Evolutionary conservation across 2,113 vertebrate genomes (phyloP), one percentile per base, ranked within the genome.

Genomic region (Cettia cetti): DNA sequence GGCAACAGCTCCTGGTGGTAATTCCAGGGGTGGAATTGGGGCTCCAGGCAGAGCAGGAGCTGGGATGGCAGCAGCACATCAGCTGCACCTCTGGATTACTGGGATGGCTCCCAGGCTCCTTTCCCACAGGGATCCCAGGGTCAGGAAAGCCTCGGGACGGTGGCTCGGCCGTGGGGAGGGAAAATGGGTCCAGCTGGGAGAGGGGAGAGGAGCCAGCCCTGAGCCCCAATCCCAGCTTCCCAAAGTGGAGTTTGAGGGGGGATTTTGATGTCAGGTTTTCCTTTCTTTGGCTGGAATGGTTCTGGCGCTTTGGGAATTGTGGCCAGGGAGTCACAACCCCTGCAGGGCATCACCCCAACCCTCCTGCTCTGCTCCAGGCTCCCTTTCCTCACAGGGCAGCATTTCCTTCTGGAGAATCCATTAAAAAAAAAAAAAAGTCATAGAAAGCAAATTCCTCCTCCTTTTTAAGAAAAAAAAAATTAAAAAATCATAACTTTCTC

Each of bases 1-100:
- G 96, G 66, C 54, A 82, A 68, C 91, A 94, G 59, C 94, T 94
- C 87, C 92, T 79, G 91, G 86, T 94, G 95, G 94, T 66, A 84
- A 94, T 81, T 81, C 82, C 92, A 82, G 92, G 45, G 52, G 3
- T n/a, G 71, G 33, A 24, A 27, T 2, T 27, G 82, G 50, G 88
- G 82, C 78, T 79, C 5, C 16, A 23, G 31, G 72, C 89, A 42
- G 72, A 17, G 91, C 13, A 13, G 85, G 24, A 24, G 77, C 63
- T 5, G 53, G 53, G 45, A 11, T 53, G 96, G 86, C 82, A 92
- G 93, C 91, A 76, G 33, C 11, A 8, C 66, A 1, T 91, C 92
- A 72, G 82, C 57, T 45, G 19, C 94, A 75, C 86, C 78, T 79
- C 75, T 89, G 52, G 49, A 78, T 75, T 50, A 40, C 75, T 56